Base-by-base conservation (phyloP, 2,113 vertebrate genomes). In the Callospermophilus lateralis region DNA sequence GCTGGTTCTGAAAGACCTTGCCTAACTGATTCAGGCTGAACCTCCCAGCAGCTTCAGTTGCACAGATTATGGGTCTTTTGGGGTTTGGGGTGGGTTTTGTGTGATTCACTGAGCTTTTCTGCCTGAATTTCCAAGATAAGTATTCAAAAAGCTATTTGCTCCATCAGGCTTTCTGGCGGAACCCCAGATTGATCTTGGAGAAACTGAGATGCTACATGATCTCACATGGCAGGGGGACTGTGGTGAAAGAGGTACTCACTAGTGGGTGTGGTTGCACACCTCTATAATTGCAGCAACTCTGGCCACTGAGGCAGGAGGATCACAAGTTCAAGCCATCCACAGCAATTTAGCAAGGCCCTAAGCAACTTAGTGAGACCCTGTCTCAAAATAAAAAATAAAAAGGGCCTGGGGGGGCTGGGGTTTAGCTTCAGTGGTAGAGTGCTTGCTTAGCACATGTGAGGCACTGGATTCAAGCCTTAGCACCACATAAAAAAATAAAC, bases 61-160 rank as follows among this genome's bases (percentile, higher is more conserved):
- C 45, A 90, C 32, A 48, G 15, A 24, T 78, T 79, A 67, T 53
- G 84, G 6, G 6, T 93, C 34, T 65, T 74, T 0, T 20, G 34
- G 65, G 34, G 13, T 11, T 9, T 65, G 20, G 24, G 67, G 26
- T 84, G 7, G 61, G 16, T 48, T 95, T 91, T 79, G 48, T 93
- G 17, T 87, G 79, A 94, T 76, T 55, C 79, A 70, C 15, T 92
- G 20, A 68, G 7, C 19, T 15, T 90, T 42, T n/a, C 42, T 89
- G 30, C 78, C 63, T 89, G 76, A 73, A 70, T 89, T 91, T 96
- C 45, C 55, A 67, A 86, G 22, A 20, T 92, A 70, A 96, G 19
- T 53, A 26, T 95, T 63, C 51, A 86, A 74, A 93, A 79, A 88
- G 42, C 45, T 93, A 32, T 94, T 70, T 63, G 34, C 28, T 93